A percentile compares a stretch with the other conserved stretches of the same genome.
phyloP scores from a whole-genome alignment of 2,888 invertebrate genomes.

The Lordiphosa fenestrarum region DNA sequence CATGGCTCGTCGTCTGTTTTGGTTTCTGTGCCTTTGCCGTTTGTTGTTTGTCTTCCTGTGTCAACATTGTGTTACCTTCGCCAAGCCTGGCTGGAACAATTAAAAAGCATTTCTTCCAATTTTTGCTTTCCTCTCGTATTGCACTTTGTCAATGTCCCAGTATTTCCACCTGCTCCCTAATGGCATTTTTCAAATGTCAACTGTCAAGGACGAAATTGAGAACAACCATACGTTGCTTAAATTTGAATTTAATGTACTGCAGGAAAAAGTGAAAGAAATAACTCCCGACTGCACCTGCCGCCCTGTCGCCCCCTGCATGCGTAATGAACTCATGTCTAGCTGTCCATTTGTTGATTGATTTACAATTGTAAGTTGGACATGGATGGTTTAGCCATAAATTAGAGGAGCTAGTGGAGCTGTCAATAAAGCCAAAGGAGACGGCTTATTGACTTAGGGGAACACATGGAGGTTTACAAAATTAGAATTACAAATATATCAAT shows the following conservation, averaged over 20 bases:
- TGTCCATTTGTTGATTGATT: constrained; percentile 52
- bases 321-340: constrained; percentile 24
- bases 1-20: constrained; percentile 43
- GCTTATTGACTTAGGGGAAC: neutral
- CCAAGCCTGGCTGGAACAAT: constrained; percentile 41
- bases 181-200: constrained; percentile 56
- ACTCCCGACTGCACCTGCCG: neutral
- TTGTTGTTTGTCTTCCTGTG: constrained; percentile 33
- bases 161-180: neutral
- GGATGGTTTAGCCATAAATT: constrained; percentile 37
- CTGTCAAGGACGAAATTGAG: constrained; percentile 41
- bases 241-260: constrained; percentile 14
- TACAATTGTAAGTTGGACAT: constrained; percentile 39
- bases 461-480: too few species aligned
- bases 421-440: constrained; percentile 16
- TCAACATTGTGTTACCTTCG: constrained; percentile 34
- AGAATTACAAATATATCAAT: too few species aligned
- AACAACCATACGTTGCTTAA: constrained; percentile 2
- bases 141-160: constrained; percentile 25
- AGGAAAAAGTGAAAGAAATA: neutral
- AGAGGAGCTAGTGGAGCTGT: constrained; percentile 14
- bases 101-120: constrained; percentile 33
- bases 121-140: constrained; percentile 18
- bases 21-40: constrained; percentile 23
- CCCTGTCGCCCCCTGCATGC: constrained; percentile 37